Evolutionary conservation across 1,140 invertebrate species (phyloP), one percentile per base, ranked within the genome.

Genomic region (Conus betulinus): DNA sequence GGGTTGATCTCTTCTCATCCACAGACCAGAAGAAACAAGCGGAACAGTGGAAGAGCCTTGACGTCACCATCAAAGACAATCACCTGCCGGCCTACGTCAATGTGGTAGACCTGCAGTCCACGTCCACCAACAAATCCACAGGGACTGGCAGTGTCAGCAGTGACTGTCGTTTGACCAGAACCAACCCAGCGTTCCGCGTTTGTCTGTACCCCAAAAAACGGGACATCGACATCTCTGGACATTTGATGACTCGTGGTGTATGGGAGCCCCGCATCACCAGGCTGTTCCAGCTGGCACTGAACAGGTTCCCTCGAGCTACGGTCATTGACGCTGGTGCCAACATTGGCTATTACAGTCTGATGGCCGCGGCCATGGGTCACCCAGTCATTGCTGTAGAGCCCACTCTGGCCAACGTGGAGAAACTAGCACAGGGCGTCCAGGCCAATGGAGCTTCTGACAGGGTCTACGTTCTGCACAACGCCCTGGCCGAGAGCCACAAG

Each of bases 281-380:
- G 52, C 88, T 91, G 39, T 92, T 91, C 78, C 90, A 91, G 53
- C 78, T 88, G 91, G 90, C 15, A 0, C 85, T 94, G 39, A 76
- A 25, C 2, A 82, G 67, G 60, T 87, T 91, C 85, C 90, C 90
- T 0, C 86, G 88, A 27, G 90, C 91, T 39, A 89, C 88, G 13
- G 87, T 94, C 5, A 90, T 94, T 25, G 94, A 94, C 85, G 84
- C 94, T 23, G 94, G 94, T 0, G 93, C 93, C 17, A 94, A 94
- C 85, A 92, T 94, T 39, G 94, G 94, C 20, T 93, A 94, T 85
- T 90, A 93, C 90, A 84, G 55, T 63, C 87, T 94, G 17, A 88
- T 94, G n/a, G 91, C 93, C 3, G 91, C 91, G 5, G 88, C 89
- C 13, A 91, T 92, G 87, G 92, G 93, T 51, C 93, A 93, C 71